Conservation (phyloP, 2,797 vertebrate species). For the Macroramphosus scolopax region DNA sequence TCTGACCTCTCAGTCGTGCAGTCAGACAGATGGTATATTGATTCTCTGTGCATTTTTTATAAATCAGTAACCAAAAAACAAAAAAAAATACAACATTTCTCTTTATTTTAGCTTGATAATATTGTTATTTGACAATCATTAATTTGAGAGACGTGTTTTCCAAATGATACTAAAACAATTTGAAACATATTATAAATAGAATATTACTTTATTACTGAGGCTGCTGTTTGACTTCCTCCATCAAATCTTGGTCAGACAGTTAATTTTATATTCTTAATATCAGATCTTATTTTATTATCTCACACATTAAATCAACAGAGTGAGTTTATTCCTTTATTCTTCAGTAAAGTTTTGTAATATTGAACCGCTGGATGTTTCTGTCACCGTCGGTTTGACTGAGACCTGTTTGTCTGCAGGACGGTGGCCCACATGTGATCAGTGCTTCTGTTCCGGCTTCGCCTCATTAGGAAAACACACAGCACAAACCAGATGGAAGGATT, state of each 20-base stretch:
- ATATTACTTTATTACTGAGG: no score
- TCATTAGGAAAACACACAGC: conserved; percentile 88
- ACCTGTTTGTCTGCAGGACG: no score
- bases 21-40: conserved; percentile 79
- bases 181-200: no score
- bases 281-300: neutral
- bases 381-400: conserved; percentile 32
- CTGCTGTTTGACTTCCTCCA: conserved; percentile 60
- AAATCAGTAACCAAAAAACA: conserved; percentile 64
- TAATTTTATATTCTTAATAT: neutral
- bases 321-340: no score
- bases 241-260: conserved; percentile 16
- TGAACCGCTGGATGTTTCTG: no score
- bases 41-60: conserved; percentile 84
- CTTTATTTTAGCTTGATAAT: conserved; percentile 50
- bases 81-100: conserved; percentile 15
- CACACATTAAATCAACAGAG: no score
- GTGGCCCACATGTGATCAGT: no score
- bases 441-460: conserved; percentile 82
- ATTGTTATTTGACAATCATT: no score
- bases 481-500: conserved; percentile 86
- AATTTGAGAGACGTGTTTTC: no score
- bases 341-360: no score
- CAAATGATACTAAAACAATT: no score
- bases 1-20: conserved; percentile 85